Conservation (phyloP, 2,797 vertebrate genomes). For the Centroberyx gerrardi region DNA sequence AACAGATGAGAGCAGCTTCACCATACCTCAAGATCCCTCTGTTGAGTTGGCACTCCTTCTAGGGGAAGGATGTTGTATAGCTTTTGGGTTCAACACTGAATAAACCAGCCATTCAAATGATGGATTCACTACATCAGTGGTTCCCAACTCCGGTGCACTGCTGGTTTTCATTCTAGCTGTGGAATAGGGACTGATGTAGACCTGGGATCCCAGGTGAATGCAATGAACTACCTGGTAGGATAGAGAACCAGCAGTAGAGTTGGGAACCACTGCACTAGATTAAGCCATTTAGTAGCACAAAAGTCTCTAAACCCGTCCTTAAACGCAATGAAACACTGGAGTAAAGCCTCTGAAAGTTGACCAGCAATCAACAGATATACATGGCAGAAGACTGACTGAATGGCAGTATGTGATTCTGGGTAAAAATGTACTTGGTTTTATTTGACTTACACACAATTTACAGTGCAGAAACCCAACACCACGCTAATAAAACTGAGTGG, state of each 20-base stretch:
- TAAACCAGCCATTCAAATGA: slow-evolving; percentile 14
- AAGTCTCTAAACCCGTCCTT: neutral
- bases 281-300: neutral
- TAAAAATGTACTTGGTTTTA: neutral
- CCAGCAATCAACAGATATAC: neutral
- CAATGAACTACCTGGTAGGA: no score
- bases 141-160: no score
- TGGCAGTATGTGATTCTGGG: neutral
- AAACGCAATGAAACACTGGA: neutral
- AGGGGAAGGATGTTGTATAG: slow-evolving; percentile 8
- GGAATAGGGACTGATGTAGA: no score
- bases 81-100: neutral
- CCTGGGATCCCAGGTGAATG: no score
- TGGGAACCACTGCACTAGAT: neutral
- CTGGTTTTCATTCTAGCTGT: no score
- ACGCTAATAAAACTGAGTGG: slow-evolving; percentile 6
- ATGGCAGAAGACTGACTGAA: neutral
- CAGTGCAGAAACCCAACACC: slow-evolving; percentile 26
- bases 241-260: no score
- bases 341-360: slow-evolving; percentile 2
- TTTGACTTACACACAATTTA: slow-evolving; percentile 5
- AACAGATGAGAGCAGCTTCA: slow-evolving; percentile 45
- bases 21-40: slow-evolving; percentile 24
- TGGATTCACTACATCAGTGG: neutral
- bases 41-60: slow-evolving; percentile 43